These are phyloP conservation scores for Calliopsis andreniformis DNA, from an alignment of 1,140 invertebrate species.

Conservation along the genomic window DNA sequence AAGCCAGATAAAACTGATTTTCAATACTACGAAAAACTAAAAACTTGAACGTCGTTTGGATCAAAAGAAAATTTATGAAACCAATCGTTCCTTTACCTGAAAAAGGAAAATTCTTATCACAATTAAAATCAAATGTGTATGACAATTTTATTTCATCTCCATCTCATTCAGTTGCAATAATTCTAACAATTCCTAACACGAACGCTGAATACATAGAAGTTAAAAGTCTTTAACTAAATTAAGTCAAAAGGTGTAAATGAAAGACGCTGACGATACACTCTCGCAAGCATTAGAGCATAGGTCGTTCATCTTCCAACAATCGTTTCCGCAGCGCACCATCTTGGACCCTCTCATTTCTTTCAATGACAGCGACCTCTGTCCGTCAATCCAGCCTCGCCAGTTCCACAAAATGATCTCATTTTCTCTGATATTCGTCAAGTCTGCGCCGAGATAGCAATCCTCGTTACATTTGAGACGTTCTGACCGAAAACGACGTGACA, in stretches of 20 bases:
- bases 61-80: too few species aligned
- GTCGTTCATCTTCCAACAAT: conserved; percentile 1
- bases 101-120: too few species aligned
- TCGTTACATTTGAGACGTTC: conserved; percentile 40
- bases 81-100: too few species aligned
- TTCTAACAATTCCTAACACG: too few species aligned
- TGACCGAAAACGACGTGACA: conserved; percentile 27
- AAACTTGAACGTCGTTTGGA: too few species aligned
- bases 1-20: too few species aligned
- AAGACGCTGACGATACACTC: conserved; percentile 13
- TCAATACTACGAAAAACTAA: too few species aligned
- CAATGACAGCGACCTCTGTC: not conserved
- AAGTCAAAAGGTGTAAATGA: conserved; percentile 27
- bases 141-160: too few species aligned
- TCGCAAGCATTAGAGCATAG: not conserved
- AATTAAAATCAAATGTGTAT: too few species aligned
- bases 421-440: conserved; percentile 9
- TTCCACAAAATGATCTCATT: conserved; percentile 44
- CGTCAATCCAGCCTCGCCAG: not conserved
- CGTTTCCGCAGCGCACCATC: not conserved
- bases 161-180: too few species aligned
- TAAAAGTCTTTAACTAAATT: too few species aligned
- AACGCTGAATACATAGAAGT: too few species aligned
- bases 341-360: conserved; percentile 29
- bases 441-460: conserved; percentile 29